Base-by-base conservation (phyloP, 2,888 invertebrate species). In the Nasonia oneida region DNA sequence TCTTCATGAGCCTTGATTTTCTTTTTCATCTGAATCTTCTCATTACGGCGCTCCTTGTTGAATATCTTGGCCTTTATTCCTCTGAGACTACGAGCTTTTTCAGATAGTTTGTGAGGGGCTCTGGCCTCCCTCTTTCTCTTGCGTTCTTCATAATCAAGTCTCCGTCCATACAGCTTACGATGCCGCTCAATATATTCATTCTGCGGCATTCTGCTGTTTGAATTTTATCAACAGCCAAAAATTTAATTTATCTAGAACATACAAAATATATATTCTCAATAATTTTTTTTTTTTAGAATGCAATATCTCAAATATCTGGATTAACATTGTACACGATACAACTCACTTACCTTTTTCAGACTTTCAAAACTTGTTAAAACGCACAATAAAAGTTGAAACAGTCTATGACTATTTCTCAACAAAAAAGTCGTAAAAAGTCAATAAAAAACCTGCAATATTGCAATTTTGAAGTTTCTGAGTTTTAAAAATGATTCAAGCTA, bases 111-210 rank as follows among this genome's bases (percentile, higher is more conserved):
- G 93, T 99, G 98, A 1, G 98, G 98, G 92, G 97, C 96, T 90
- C 99, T 97, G 5, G 99, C 99, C 94, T 99, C 98, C 90, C 97
- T 97, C 94, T 99, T 99, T 57, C 99, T 95, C 94, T 98, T 98
- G 87, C 98, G 95, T 94, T 99, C 99, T 94, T 99, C 98, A 96
- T 99, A 98, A 95, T 99, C 99, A 87, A 99, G 96, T 88, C 99
- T 96, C 90, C 98, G 96, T 92, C 99, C 99, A 95, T 98, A 97
- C 61, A 99, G 96, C 94, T 99, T 99, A 92, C 97, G 97, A 94
- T 99, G 98, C 88, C 99, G 96, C 91, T 99, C 99, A 94, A 99
- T 99, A 94, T 99, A 98, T 94, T 99, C 99, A 96, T 99, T 99
- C 95, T 99, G 99, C 93, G 99, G 99, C 99, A 98, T 98, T 95